Conservation (phyloP, 37 sponge, comb jelly and placozoan genomes). For the Beroe ovata region DNA sequence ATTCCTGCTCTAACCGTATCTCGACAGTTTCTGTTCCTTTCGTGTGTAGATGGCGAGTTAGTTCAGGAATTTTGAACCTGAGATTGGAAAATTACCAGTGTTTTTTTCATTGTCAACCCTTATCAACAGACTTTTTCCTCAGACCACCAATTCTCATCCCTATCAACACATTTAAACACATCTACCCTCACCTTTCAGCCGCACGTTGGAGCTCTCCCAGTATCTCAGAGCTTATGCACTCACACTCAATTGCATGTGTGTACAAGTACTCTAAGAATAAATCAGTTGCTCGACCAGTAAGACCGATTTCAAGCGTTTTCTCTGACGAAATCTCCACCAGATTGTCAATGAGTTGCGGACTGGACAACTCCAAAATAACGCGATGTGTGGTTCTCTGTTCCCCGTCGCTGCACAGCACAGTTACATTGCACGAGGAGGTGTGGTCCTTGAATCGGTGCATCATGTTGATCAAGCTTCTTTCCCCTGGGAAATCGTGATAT, state of each 20-base stretch:
- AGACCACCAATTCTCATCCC: too few relatives aligned
- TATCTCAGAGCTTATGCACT: not conserved
- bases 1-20: not conserved
- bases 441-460: not conserved
- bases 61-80: slow-evolving; percentile 14
- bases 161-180: too few relatives aligned
- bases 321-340: not conserved
- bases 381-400: slow-evolving; percentile 11
- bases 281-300: not conserved
- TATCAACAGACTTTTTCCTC: too few relatives aligned
- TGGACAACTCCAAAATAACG: slow-evolving; percentile 8
- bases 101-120: too few relatives aligned
- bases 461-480: not conserved
- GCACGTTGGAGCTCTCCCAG: slow-evolving; percentile 8
- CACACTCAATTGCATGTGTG: not conserved
- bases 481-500: too few relatives aligned
- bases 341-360: not conserved
- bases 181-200: slow-evolving; percentile 15
- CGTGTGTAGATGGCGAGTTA: slow-evolving; percentile 9
- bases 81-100: too few relatives aligned
- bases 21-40: slow-evolving; percentile 27
- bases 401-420: slow-evolving; percentile 27
- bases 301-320: not conserved
- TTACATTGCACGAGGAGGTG: slow-evolving; percentile 7
- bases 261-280: slow-evolving; percentile 8